These are phyloP conservation scores for Amblyraja radiata DNA, from an alignment of 2,797 vertebrate genomes.

Conservation along the genomic window DNA sequence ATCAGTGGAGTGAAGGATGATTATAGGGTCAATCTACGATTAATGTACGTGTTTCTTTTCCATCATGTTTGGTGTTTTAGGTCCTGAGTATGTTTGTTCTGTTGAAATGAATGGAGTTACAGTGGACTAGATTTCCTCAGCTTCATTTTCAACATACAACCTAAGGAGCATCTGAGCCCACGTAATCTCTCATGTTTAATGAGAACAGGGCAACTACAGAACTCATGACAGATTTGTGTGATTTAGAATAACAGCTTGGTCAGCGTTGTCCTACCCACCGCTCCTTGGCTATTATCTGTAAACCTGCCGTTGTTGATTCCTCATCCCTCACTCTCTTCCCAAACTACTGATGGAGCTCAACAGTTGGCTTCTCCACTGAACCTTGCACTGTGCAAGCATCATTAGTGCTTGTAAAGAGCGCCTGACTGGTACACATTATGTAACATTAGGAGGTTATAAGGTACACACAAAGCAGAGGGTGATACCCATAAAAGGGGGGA, in stretches of 20 bases:
- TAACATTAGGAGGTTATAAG: too few species aligned
- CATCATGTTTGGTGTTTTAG: constrained; percentile 4
- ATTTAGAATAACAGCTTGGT: neutral
- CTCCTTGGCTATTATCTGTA: too few species aligned
- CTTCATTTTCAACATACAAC: neutral
- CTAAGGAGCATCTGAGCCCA: neutral
- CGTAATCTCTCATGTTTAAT: neutral
- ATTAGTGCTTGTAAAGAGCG: too few species aligned
- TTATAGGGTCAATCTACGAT: constrained; percentile 4
- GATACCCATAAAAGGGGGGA: too few species aligned
- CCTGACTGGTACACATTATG: too few species aligned
- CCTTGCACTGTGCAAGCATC: too few species aligned
- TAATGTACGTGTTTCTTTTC: neutral
- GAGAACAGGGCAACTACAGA: neutral
- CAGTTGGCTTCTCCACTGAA: too few species aligned
- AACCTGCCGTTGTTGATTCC: too few species aligned
- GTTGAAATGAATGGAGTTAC: neutral
- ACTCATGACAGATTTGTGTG: neutral
- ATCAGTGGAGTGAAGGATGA: constrained; percentile 4
- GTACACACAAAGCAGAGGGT: too few species aligned
- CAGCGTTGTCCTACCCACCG: too few species aligned
- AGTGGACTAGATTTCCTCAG: neutral
- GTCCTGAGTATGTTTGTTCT: neutral
- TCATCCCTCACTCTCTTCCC: too few species aligned
- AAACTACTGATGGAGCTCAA: too few species aligned